phyloP scores from a whole-genome alignment of 2,797 vertebrate genomes.

The Myotis daubentonii region DNA sequence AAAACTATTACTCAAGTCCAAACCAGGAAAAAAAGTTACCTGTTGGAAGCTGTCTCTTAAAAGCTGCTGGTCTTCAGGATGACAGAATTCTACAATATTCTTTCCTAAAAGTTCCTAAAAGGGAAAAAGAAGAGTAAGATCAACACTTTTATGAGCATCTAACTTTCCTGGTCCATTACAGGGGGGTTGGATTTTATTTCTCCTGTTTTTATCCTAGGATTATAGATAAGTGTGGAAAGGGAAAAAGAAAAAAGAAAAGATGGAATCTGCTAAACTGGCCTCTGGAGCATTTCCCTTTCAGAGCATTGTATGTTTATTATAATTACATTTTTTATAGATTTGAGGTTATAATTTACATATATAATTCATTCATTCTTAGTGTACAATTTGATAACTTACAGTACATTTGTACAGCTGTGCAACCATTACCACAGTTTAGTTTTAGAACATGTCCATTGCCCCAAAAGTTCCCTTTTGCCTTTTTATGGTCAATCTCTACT shows the following conservation, averaged over 20 bases:
- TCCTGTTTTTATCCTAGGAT: constrained; percentile 36
- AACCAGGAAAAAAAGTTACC: constrained; percentile 84
- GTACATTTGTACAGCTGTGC: not conserved
- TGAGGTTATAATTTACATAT: constrained; percentile 23
- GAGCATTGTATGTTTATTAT: constrained; percentile 14
- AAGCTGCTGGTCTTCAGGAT: constrained; percentile 95
- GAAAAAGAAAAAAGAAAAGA: not conserved
- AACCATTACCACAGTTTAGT: not conserved
- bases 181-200: constrained; percentile 35
- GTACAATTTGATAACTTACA: not conserved
- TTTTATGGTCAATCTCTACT: not conserved
- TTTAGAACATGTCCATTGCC: not conserved
- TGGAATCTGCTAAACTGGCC: not conserved
- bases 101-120: constrained; percentile 96
- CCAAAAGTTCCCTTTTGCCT: not conserved
- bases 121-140: constrained; percentile 32
- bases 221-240: not conserved
- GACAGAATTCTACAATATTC: constrained; percentile 94
- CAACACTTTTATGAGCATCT: not conserved
- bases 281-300: not conserved
- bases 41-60: constrained; percentile 97
- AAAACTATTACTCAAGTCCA: constrained; percentile 45
- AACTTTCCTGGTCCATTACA: not conserved
- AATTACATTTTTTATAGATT: constrained; percentile 9
- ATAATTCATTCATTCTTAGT: not conserved